Evolutionary conservation across 2,797 vertebrate species (phyloP).

Genomic region (Protosalanx chinensis): DNA sequence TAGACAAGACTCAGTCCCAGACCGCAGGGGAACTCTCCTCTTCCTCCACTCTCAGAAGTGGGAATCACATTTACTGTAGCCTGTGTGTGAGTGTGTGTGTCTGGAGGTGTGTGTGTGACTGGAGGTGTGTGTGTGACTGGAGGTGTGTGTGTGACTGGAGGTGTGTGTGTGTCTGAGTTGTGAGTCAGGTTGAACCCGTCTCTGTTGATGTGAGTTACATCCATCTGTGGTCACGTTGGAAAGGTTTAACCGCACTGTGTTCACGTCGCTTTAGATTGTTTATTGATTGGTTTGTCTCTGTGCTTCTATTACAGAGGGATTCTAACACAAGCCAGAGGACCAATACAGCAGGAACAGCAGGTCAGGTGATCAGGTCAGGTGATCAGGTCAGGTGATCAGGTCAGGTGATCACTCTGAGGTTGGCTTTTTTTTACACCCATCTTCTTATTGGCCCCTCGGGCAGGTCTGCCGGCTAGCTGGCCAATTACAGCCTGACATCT

Average conservation of each 20-base stretch:
- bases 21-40: conserved; percentile 12
- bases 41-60: background rate
- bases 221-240: background rate
- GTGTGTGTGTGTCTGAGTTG: conserved; percentile 11
- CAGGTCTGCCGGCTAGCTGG: background rate
- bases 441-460: background rate
- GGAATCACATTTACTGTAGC: conserved; percentile 16
- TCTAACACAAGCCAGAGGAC: background rate
- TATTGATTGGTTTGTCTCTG: conserved; percentile 13
- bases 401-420: background rate
- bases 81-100: conserved; percentile 7
- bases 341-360: background rate
- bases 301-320: background rate
- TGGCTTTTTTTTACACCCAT: background rate
- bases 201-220: conserved; percentile 4
- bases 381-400: background rate
- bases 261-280: background rate
- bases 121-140: too few relatives aligned
- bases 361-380: background rate
- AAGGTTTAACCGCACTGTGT: background rate
- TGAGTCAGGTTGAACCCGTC: conserved; percentile 7
- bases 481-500: background rate
- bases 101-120: background rate
- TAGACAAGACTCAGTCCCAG: conserved; percentile 18
- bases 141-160: background rate